Evolutionary conservation across 2,113 vertebrate species (phyloP), one percentile per base, ranked within the genome.

Genomic region (Malurus cyaneus): DNA sequence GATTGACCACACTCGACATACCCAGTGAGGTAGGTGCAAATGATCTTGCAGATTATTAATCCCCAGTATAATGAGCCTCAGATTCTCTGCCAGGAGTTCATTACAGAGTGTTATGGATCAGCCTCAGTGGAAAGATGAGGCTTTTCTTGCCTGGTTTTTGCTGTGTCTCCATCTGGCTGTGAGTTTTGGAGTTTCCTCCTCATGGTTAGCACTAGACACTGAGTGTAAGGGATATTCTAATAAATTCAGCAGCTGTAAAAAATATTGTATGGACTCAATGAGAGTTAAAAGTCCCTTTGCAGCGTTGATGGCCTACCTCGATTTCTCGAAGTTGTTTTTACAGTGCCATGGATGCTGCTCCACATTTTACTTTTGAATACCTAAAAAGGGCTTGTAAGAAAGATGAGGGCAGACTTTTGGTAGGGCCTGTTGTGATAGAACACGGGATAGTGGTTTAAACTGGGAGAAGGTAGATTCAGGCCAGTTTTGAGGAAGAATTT

Each of bases 31-130:
- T 18, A 82, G 71, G 47, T 83, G 44, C 47, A 92, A 95, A 90
- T 95, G 91, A 76, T 69, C 78, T 70, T 85, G 87, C 74, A 92
- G 89, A 72, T 91, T 85, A 91, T 87, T 91, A 96, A 96, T 92
- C 70, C 49, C 36, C 53, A 24, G 23, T 34, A 79, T 85, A 95
- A 96, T 87, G 79, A 92, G 29, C 60, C 71, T 83, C 64, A 61
- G 46, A 73, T 47, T 88, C 15, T 83, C 59, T 93, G 74, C 32
- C 34, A 95, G 80, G 32, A 70, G 67, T 89, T 89, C 56, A 49
- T 95, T 86, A 91, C 21, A 32, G 85, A 80, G 26, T 70, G 62
- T 29, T 69, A 6, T 10, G 60, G 71, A 60, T 80, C 87, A 86
- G 16, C 14, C 62, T 88, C 31, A 26, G 5, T 4, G 9, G 23